Evolutionary conservation across 2,888 invertebrate species (phyloP), one percentile per base, ranked within the genome.

Genomic region (Lycia hirtaria): DNA sequence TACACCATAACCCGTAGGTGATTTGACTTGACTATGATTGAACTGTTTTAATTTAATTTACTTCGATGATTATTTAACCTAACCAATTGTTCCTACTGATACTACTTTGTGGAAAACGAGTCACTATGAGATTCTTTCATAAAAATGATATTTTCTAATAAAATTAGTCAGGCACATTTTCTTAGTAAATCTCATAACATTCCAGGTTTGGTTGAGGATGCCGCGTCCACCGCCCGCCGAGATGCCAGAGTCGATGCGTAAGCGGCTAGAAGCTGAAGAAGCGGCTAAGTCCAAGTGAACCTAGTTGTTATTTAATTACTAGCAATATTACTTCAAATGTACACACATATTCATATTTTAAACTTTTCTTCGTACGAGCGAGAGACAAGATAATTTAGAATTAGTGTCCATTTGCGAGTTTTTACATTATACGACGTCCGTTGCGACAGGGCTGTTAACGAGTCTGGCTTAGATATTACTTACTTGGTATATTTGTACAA

Each of bases 211-310:
- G 74, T 93, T 96, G 68, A 93, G 95, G 65, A 95, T 99, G 93
- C 99, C 98, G 57, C 95, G 99, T 72, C 98, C 98, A 60, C 98
- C 99, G 81, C 98, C 98, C 78, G 97, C 98, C 74, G 96, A 96
- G 89, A 98, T 98, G 98, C 98, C 98, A 12, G 98, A 97, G 83
- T 96, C 97, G 10, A 93, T 98, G 78, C 96, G 96, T 86, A 94
- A 94, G 87, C 96, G 97, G 68, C 82, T 94, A 24, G 93, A 88
- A 59, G 93, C 91, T 0, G 88, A 90, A 40, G 87, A 79, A 52
- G 86, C 81, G 7, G 77, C 75, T 7, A 85, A 83, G 62, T 55
- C 78, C 32, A 85, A 89, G 81, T 87, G 79, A 88, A 83, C 52
- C 20, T 62, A 60, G 52, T 43, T 38, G 41, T 51, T 52, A 43